phyloP scores from a whole-genome alignment of 2,797 vertebrate genomes.

The Manis javanica region DNA sequence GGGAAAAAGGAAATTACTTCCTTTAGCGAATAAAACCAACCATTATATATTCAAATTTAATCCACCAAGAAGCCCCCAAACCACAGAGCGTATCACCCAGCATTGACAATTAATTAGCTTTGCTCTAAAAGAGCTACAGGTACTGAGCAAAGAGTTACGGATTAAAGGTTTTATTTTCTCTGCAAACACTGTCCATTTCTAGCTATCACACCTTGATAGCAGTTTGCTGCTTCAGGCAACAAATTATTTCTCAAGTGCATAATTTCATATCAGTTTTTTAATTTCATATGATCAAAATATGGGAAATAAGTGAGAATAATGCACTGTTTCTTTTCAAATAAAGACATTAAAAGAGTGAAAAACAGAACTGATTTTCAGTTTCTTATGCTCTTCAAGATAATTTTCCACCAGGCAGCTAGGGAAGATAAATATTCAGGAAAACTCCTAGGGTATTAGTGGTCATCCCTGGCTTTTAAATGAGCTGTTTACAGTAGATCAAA shows the following conservation, averaged over 20 bases:
- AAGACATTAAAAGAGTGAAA: conserved; percentile 61
- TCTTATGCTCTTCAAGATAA: conserved; percentile 59
- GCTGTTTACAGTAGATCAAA: background rate
- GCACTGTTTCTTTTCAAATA: conserved; percentile 53
- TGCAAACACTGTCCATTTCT: conserved; percentile 52
- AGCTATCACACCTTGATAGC: conserved; percentile 46
- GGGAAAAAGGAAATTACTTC: conserved; percentile 30
- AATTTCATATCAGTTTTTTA: conserved; percentile 72
- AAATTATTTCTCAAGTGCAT: conserved; percentile 57
- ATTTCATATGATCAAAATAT: conserved; percentile 77
- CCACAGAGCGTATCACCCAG: conserved; percentile 37
- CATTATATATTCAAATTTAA: conserved; percentile 68
- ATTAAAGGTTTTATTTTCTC: conserved; percentile 69
- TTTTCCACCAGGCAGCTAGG: conserved; percentile 62
- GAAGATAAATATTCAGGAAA: conserved; percentile 72
- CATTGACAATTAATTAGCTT: conserved; percentile 80
- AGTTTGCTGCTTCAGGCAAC: conserved; percentile 64
- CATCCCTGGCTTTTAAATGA: conserved; percentile 62
- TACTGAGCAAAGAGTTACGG: conserved; percentile 67
- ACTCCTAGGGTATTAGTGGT: conserved; percentile 42
- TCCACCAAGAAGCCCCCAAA: conserved; percentile 65
- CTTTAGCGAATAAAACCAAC: conserved; percentile 65
- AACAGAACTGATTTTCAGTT: conserved; percentile 61
- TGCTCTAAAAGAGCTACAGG: conserved; percentile 69
- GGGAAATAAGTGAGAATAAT: conserved; percentile 65